Base-by-base conservation (phyloP, 2,797 vertebrate genomes). In the Leuciscus waleckii region DNA sequence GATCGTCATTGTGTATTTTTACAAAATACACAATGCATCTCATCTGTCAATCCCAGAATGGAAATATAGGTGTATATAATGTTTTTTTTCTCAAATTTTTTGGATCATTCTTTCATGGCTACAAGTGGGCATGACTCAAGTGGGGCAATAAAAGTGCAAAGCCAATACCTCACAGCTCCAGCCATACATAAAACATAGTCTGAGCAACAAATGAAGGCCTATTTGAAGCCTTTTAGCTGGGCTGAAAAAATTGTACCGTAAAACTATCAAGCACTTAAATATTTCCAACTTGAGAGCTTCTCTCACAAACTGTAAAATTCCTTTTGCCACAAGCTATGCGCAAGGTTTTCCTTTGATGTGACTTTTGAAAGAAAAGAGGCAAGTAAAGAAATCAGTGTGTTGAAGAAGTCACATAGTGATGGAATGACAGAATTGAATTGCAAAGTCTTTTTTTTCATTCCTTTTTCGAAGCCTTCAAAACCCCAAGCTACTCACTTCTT, bases 61-160 rank as follows among this genome's bases (percentile, higher is more conserved):
- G 69, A 85, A 80, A 65, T 65, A 17, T 7, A 65, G 29, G 29
- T 65, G 26, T 65, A 17, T 32, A 39, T 39, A 5, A 14, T 21
- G 85, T 86, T 85, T 29, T 32, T 63, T 1, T 86, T 85, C 89
- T 89, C 21, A 16, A 5, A 86, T 81, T 86, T 88, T 61, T 68
- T 83, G 77, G 79, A 39, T 35, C 4, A n/a, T 65, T 76, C 89
- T 82, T 74, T 71, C 49, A 82, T 90, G 89, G 87, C 88, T 41
- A 32, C 56, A 88, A 90, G 90, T 88, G 85, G 82, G 86, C 81
- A 76, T 88, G 76, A 85, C 88, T 91, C 86, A 37, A 74, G 71
- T 61, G 58, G 73, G 78, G 88, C 91, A 83, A 82, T 93, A 92
- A 92, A 93, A 92, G 90, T 88, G 43, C 86, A 89, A 88, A 75